Percentiles rank a stretch among this genome's conserved stretches.
Evolutionary conservation across 2,888 invertebrate genomes (phyloP).

Genomic region (Endotricha flammealis): DNA sequence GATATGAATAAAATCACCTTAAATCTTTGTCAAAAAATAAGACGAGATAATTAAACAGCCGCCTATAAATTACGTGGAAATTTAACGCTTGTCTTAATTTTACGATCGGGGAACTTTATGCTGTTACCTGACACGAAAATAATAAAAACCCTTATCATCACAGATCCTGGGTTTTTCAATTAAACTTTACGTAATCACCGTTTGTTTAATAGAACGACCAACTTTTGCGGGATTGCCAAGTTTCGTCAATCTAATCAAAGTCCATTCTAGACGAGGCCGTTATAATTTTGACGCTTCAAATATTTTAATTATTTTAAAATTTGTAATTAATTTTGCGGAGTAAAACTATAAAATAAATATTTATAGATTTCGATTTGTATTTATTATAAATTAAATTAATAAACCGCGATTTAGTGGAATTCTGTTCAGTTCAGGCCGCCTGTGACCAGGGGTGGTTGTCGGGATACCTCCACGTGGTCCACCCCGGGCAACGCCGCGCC

Average conservation of each 20-base stretch:
- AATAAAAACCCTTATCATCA: slow-evolving; percentile 50
- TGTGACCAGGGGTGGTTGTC: too few species aligned
- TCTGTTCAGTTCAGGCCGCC: too few species aligned
- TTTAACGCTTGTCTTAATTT: slow-evolving; percentile 2
- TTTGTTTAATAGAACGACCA: slow-evolving; percentile 42
- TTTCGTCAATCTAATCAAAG: slow-evolving; percentile 42
- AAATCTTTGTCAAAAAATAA: background rate
- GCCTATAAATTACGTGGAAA: slow-evolving; percentile 5
- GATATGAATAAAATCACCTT: too few species aligned
- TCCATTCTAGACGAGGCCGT: slow-evolving; percentile 28
- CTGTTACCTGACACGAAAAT: slow-evolving; percentile 36
- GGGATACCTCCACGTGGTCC: too few species aligned
- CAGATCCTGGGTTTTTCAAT: slow-evolving; percentile 50
- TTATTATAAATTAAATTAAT: too few species aligned
- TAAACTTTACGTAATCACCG: slow-evolving; percentile 52
- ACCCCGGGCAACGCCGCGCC: too few species aligned
- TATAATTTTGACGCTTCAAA: slow-evolving; percentile 16
- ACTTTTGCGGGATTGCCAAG: slow-evolving; percentile 37
- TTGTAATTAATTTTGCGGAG: background rate
- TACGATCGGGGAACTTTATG: slow-evolving; percentile 37
- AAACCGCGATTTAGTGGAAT: too few species aligned
- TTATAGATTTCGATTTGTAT: too few species aligned
- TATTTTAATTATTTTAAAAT: slow-evolving; percentile 1
- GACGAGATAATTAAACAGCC: background rate
- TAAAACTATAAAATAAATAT: too few species aligned